Percentiles rank a stretch among this genome's conserved stretches.
These are phyloP conservation scores for Rhabdomys dilectus DNA, from an alignment of 2,113 vertebrate species.

Conservation along the genomic window DNA sequence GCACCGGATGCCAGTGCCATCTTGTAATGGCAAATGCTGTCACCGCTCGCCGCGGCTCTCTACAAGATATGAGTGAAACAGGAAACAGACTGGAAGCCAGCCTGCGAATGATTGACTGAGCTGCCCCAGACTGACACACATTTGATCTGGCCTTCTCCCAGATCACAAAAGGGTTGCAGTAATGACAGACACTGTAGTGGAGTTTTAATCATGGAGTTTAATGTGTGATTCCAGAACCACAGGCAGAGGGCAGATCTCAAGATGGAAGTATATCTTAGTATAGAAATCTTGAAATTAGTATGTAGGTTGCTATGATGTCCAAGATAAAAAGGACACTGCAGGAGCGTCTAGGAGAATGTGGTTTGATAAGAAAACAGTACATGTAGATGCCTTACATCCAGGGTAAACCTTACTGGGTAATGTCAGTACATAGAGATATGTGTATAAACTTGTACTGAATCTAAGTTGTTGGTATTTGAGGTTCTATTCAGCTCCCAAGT, in stretches of 20 bases:
- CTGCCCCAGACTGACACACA: too few relatives aligned
- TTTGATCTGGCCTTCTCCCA: neutral
- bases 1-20: too few relatives aligned
- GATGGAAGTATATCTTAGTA: accelerated
- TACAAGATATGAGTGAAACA: neutral
- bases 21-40: too few relatives aligned
- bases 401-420: neutral
- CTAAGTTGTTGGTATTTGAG: neutral
- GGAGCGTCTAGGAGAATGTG: neutral
- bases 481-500: neutral
- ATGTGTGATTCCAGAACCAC: neutral
- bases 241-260: neutral
- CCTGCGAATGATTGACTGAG: accelerated
- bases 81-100: too few relatives aligned
- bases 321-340: neutral
- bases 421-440: neutral
- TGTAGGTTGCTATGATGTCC: neutral
- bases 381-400: neutral
- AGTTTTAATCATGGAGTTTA: neutral
- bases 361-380: too few relatives aligned
- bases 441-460: neutral
- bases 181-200: accelerated
- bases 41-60: too few relatives aligned
- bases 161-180: too few relatives aligned
- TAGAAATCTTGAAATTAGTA: accelerated